These are phyloP conservation scores for Molossus alvarezi DNA, from an alignment of 2,797 vertebrate genomes.

Conservation along the genomic window DNA sequence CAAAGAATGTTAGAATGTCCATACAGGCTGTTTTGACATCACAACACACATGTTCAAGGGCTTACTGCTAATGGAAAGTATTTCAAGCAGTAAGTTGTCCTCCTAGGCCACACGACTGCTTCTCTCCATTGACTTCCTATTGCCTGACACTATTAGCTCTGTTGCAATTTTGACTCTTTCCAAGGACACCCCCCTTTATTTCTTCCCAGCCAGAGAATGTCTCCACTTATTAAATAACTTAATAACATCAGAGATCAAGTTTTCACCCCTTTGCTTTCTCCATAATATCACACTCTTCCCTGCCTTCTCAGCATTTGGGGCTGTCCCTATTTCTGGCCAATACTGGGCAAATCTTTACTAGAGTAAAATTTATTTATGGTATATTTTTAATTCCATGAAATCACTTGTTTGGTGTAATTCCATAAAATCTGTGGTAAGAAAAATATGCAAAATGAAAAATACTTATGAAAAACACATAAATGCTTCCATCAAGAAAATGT, in stretches of 20 bases:
- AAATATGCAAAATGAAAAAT: slow-evolving; percentile 42
- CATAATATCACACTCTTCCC: neutral
- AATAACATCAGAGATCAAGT: neutral
- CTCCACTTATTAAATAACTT: neutral
- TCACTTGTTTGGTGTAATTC: neutral
- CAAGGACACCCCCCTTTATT: neutral
- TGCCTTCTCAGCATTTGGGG: neutral
- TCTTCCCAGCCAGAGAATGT: slow-evolving; percentile 14
- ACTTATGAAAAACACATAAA: slow-evolving; percentile 10
- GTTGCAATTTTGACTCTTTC: slow-evolving; percentile 46
- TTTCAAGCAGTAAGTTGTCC: neutral
- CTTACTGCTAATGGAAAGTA: slow-evolving; percentile 52
- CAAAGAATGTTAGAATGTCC: neutral
- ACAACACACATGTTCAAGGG: neutral
- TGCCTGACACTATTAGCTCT: neutral
- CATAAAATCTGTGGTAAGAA: neutral
- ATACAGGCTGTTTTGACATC: neutral
- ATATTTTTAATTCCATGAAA: slow-evolving; percentile 52
- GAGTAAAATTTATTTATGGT: slow-evolving; percentile 3
- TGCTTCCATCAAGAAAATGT: neutral
- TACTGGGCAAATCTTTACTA: neutral
- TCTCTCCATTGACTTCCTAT: neutral
- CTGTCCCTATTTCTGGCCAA: neutral
- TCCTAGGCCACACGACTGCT: neutral
- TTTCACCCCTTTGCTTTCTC: slow-evolving; percentile 39